These are phyloP conservation scores for Trichomalopsis sarcophagae DNA, from an alignment of 1,140 invertebrate species.

Conservation along the genomic window DNA sequence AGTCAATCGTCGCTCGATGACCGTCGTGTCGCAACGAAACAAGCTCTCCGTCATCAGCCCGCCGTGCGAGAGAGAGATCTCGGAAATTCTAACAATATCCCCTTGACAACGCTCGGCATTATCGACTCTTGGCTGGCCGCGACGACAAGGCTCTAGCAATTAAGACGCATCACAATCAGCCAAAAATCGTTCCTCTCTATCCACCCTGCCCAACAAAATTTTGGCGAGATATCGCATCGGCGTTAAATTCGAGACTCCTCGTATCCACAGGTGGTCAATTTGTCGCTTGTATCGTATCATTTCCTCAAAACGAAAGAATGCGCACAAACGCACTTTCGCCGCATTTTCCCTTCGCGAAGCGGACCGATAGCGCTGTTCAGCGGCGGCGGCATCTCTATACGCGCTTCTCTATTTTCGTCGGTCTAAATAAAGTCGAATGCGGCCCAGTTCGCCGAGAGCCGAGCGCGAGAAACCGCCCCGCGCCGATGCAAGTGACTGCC, in stretches of 20 bases:
- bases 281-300: not conserved
- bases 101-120: no score
- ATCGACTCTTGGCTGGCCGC: not conserved
- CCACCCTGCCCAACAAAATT: not conserved
- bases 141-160: not conserved
- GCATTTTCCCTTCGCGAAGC: not conserved
- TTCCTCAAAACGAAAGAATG: not conserved
- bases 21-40: no score
- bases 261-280: slow-evolving; percentile 18
- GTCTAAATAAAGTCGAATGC: slow-evolving; percentile 67
- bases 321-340: not conserved
- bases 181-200: no score
- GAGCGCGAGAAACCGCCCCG: slow-evolving; percentile 48
- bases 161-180: no score
- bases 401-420: slow-evolving; percentile 60
- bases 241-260: not conserved
- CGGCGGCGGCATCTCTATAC: not conserved
- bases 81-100: no score
- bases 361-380: not conserved
- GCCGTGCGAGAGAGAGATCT: no score
- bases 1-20: no score
- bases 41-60: no score
- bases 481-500: slow-evolving; percentile 33
- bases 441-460: slow-evolving; percentile 59
- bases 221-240: not conserved